Conservation (phyloP, 2,113 vertebrate genomes). For the Fregetta grallaria region DNA sequence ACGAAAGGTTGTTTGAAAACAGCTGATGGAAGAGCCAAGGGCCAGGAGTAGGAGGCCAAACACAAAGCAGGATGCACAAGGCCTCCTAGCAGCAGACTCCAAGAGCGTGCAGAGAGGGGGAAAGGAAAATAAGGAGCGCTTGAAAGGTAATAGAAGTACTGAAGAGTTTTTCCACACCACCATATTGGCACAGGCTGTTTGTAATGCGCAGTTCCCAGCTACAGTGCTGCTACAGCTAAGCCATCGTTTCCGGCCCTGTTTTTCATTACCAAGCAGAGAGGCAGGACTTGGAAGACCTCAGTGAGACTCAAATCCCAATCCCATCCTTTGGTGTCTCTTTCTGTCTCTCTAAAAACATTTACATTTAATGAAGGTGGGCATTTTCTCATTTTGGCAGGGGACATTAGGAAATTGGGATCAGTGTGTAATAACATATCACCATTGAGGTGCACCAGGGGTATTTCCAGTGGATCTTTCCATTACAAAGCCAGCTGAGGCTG, state of each 20-base stretch:
- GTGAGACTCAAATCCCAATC: not conserved
- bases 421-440: not conserved
- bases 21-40: not conserved
- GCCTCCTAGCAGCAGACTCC: not conserved
- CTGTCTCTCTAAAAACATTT: not conserved
- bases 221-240: not conserved
- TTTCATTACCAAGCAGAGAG: not conserved
- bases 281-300: not conserved
- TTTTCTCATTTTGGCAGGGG: not conserved
- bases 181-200: not conserved
- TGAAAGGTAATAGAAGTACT: not conserved
- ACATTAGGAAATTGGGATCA: not conserved
- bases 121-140: not conserved
- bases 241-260: not conserved
- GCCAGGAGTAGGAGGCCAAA: not conserved
- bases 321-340: not conserved
- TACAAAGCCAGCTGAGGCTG: not conserved
- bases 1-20: not conserved
- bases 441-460: not conserved
- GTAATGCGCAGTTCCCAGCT: not conserved
- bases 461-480: not conserved
- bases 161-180: not conserved
- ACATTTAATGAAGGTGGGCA: not conserved
- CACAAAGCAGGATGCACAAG: not conserved
- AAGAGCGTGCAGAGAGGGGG: fast-evolving